These are phyloP conservation scores for Sitta carolinensis DNA, from an alignment of 2,797 vertebrate genomes.

Conservation along the genomic window DNA sequence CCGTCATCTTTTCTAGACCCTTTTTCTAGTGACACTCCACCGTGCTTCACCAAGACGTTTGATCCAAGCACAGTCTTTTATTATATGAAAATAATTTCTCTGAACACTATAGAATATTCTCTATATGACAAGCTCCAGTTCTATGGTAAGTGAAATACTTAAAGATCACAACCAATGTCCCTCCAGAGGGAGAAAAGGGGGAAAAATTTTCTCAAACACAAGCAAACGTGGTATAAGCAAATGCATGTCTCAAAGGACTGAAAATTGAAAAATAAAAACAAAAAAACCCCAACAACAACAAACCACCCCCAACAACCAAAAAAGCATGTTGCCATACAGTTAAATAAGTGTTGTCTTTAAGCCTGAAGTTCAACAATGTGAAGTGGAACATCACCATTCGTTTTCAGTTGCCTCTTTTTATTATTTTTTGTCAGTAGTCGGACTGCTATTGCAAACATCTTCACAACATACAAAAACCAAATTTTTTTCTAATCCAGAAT, in stretches of 20 bases:
- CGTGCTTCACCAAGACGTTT: neutral
- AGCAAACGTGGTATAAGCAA: conserved; percentile 51
- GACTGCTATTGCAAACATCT: conserved; percentile 97
- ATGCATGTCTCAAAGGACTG: conserved; percentile 44
- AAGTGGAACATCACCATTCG: conserved; percentile 77
- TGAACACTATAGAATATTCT: neutral
- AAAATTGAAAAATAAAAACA: neutral
- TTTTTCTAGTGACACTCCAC: neutral
- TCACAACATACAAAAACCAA: conserved; percentile 94
- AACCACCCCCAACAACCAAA: neutral
- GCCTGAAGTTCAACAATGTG: conserved; percentile 50
- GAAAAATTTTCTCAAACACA: neutral
- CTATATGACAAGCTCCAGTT: conserved; percentile 10
- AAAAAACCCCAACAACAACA: neutral
- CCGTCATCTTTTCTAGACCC: neutral
- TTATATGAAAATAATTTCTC: conserved; percentile 24
- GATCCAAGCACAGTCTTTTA: conserved; percentile 10
- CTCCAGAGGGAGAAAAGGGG: conserved; percentile 27
- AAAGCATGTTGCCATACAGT: conserved; percentile 34
- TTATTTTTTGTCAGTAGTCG: conserved; percentile 94
- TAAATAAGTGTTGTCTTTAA: conserved; percentile 10
- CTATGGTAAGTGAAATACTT: neutral
- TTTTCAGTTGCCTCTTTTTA: conserved; percentile 91
- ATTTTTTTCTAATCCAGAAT: conserved; percentile 88
- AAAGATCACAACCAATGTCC: conserved; percentile 30